These are phyloP conservation scores for Apamea anceps DNA, from an alignment of 2,888 invertebrate genomes.

Conservation along the genomic window DNA sequence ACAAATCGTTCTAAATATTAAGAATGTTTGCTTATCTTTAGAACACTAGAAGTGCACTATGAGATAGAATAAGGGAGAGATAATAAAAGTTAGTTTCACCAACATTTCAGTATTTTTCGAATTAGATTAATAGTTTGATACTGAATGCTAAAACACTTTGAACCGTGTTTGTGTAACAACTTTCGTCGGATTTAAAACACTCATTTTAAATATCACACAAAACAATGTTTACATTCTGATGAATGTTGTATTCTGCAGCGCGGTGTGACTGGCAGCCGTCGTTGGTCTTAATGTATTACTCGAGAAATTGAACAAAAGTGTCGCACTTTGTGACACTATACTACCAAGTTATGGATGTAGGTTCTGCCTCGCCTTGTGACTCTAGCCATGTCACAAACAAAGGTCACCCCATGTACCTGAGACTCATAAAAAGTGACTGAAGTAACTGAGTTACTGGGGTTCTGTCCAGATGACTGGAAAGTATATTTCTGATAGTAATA, in stretches of 20 bases:
- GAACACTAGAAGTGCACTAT: background rate
- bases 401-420: background rate
- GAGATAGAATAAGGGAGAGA: background rate
- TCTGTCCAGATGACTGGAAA: background rate
- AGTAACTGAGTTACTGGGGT: background rate
- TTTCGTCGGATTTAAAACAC: background rate
- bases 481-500: background rate
- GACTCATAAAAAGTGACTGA: background rate
- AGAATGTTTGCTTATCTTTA: background rate
- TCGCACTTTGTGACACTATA: slow-evolving; percentile 38
- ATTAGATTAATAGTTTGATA: background rate
- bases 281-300: slow-evolving; percentile 55
- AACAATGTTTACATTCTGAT: background rate
- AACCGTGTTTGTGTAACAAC: slow-evolving; percentile 17
- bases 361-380: background rate
- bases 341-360: slow-evolving; percentile 1
- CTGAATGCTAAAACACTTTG: background rate
- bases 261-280: slow-evolving; percentile 43
- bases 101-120: background rate
- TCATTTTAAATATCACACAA: background rate
- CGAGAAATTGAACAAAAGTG: slow-evolving; percentile 55
- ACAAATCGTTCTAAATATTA: background rate
- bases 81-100: background rate
- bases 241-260: background rate
- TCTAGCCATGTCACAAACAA: background rate